A percentile compares a stretch with the other conserved stretches of the same genome.
Conservation (phyloP, 2,797 vertebrate genomes). For the Catamblyrhynchus diadema region DNA sequence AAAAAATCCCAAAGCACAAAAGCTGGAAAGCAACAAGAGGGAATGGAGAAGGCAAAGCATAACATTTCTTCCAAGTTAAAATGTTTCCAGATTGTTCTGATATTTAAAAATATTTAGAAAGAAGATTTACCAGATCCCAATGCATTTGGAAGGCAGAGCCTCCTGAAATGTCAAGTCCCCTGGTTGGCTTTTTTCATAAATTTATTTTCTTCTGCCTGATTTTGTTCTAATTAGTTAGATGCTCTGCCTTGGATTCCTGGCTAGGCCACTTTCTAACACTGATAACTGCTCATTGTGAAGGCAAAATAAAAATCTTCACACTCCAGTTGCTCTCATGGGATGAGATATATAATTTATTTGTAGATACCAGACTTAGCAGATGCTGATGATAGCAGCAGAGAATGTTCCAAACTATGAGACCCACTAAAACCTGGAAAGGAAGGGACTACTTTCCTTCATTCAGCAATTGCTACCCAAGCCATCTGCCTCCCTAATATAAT, state of each 20-base stretch:
- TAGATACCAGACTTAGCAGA: neutral
- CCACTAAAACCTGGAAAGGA: neutral
- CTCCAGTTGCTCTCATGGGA: neutral
- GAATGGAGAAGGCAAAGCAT: neutral
- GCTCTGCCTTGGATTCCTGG: neutral
- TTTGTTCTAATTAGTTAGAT: neutral
- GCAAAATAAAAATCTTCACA: neutral
- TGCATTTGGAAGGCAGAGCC: neutral
- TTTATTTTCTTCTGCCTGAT: neutral
- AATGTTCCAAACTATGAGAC: neutral
- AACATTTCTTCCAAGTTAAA: constrained; percentile 28
- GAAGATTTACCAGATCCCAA: neutral
- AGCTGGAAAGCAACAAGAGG: neutral
- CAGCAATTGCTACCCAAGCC: neutral
- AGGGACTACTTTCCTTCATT: neutral
- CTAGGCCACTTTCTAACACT: neutral
- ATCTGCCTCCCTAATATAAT: neutral
- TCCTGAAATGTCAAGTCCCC: neutral
- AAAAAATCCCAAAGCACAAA: neutral
- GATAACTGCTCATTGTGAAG: neutral
- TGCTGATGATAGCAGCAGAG: neutral
- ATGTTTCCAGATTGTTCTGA: constrained; percentile 45
- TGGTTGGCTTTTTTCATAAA: neutral
- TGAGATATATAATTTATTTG: neutral
- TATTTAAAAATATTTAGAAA: neutral